Evolutionary conservation across 2,888 invertebrate species (phyloP), one percentile per base, ranked within the genome.

Genomic region (Acrobasis suavella): DNA sequence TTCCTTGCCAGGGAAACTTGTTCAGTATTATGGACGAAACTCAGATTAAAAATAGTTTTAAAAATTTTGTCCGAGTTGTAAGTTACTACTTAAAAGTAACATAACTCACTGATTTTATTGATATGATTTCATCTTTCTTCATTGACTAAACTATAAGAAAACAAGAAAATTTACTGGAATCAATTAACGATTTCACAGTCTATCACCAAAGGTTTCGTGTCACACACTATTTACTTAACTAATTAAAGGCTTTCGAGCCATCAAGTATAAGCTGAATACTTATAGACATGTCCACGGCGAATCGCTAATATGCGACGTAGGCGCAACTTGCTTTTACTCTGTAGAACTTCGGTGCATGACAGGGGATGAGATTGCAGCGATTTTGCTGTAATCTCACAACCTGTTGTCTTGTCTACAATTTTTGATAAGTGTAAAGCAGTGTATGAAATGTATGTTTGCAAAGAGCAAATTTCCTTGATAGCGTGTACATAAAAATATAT

Each of bases 291-390:
- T 74, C 79, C 84, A 83, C 80, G 70, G 72, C 88, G 82, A 89
- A 89, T 89, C 78, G 84, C 73, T 89, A 89, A 89, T 89, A 73
- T 69, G 79, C 80, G 80, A 75, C 78, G 76, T 72, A 70, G 78
- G 76, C 73, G 69, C 72, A 65, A 66, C 64, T 66, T 60, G 51
- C 63, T 56, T 54, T 61, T 62, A 59, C 62, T 32, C 68, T 37
- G 54, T 37, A 61, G 59, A 56, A 7, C 58, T 42, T 58, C 10
- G 14, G 50, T 42, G 39, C 9, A 6, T 62, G 22, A 32, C 42
- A 66, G 63, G 65, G 58, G 17, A 59, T 2, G 14, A 63, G 58
- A 49, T 22, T 46, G 9, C 3, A 54, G 61, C 54, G 61, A 46
- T 42, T 60, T 55, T 39, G 12, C 1, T 12, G 14, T 22, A 22